A percentile compares a stretch with the other conserved stretches of the same genome.
Evolutionary conservation across 2,797 vertebrate species (phyloP).

Genomic region (Acomys russatus): DNA sequence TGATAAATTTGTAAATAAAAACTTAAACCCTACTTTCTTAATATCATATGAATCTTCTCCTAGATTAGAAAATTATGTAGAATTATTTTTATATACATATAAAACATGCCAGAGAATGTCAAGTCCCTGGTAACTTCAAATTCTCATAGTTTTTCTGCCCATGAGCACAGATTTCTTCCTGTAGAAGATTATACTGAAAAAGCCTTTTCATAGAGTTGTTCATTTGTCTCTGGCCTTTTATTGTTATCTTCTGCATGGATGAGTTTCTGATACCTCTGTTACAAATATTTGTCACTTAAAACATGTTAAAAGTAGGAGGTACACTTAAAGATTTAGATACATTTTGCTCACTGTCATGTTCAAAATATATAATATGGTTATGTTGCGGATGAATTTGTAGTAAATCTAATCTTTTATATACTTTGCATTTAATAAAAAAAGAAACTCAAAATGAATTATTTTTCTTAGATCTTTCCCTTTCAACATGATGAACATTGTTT

Average conservation of each 20-base stretch:
- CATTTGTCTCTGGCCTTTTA: not conserved
- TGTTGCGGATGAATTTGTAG: not conserved
- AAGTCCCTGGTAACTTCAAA: not conserved
- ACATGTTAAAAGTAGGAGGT: not conserved
- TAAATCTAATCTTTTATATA: not conserved
- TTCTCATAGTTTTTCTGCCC: not conserved
- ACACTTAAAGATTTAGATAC: conserved; percentile 10
- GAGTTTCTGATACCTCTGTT: not conserved
- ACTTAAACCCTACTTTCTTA: not conserved
- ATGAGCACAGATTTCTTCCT: not conserved
- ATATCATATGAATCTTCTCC: not conserved
- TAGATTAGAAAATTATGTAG: not conserved
- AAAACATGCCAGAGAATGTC: not conserved
- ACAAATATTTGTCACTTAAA: not conserved
- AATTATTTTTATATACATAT: not conserved
- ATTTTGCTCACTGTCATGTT: not conserved
- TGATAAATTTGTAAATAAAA: not conserved
- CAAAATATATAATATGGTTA: conserved; percentile 11
- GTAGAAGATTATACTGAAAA: not conserved
- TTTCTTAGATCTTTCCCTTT: not conserved
- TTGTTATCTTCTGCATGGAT: not conserved
- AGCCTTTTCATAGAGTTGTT: not conserved
- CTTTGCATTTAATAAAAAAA: not conserved
- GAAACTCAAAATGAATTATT: not conserved
- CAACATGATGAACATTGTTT: not conserved